A percentile compares a stretch with the other conserved stretches of the same genome.
These are phyloP conservation scores for Onchidella celtica DNA, from an alignment of 2,888 invertebrate genomes.

Conservation along the genomic window DNA sequence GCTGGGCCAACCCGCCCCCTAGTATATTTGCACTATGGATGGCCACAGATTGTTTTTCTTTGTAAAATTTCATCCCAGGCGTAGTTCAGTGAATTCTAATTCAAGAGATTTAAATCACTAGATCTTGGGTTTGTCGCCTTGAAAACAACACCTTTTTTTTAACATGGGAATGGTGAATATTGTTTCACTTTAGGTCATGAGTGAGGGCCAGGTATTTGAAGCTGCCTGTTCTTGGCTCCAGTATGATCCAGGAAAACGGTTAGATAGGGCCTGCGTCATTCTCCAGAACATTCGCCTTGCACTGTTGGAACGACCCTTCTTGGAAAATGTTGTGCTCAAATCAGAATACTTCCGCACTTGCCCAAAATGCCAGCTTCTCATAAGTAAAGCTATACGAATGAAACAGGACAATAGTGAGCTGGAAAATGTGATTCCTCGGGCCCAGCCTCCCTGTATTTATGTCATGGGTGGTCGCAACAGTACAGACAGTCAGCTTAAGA, in stretches of 20 bases:
- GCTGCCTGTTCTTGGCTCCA: conserved; percentile 75
- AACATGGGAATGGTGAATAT: too few species aligned
- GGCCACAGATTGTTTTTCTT: too few species aligned
- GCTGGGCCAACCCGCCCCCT: too few species aligned
- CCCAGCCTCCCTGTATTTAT: conserved; percentile 77
- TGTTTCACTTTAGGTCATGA: conserved; percentile 41
- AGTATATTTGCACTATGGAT: too few species aligned
- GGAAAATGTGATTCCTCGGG: conserved; percentile 68
- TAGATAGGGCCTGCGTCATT: conserved; percentile 67
- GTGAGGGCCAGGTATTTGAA: conserved; percentile 66
- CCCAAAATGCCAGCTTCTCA: conserved; percentile 75
- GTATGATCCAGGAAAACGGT: conserved; percentile 64
- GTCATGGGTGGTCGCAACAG: conserved; percentile 78
- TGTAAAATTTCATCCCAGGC: too few species aligned
- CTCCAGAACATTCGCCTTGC: conserved; percentile 75
- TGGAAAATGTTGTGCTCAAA: conserved; percentile 75
- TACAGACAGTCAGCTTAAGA: conserved; percentile 76
- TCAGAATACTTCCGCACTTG: conserved; percentile 75
- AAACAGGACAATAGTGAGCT: conserved; percentile 70
- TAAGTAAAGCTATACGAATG: conserved; percentile 73
- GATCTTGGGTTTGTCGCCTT: too few species aligned
- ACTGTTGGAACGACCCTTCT: conserved; percentile 70
- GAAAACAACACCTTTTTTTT: too few species aligned
- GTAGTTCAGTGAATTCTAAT: too few species aligned
- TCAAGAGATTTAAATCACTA: too few species aligned